phyloP scores from a whole-genome alignment of 2,113 vertebrate genomes.

The Brachypodius melanocephalos region DNA sequence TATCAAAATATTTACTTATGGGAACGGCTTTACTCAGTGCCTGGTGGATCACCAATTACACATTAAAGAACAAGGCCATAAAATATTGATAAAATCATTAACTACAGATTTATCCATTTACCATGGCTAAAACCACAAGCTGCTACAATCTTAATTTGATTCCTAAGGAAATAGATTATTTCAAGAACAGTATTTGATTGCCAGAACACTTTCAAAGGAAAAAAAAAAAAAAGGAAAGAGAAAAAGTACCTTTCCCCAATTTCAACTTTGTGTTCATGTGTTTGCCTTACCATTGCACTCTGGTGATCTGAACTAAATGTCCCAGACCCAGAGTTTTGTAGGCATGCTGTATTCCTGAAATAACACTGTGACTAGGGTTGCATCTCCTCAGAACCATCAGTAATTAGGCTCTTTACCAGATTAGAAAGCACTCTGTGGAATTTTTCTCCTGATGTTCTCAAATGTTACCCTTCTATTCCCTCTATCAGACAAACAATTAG shows the following conservation, averaged over 20 bases:
- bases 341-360: not conserved
- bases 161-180: slow-evolving; percentile 42
- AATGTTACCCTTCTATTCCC: not conserved
- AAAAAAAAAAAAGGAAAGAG: not conserved
- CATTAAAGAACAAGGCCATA: slow-evolving; percentile 36
- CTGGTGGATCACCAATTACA: slow-evolving; percentile 32
- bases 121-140: slow-evolving; percentile 11
- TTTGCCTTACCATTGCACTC: not conserved
- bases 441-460: not conserved
- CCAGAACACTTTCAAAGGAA: not conserved
- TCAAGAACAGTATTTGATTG: slow-evolving; percentile 9
- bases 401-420: not conserved
- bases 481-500: not conserved
- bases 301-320: not conserved
- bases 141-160: slow-evolving; percentile 31
- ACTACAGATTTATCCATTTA: slow-evolving; percentile 45
- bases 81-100: slow-evolving; percentile 69
- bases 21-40: slow-evolving; percentile 1
- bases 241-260: not conserved
- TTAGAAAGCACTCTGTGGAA: not conserved
- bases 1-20: slow-evolving; percentile 52
- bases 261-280: not conserved
- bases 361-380: not conserved
- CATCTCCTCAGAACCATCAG: not conserved
- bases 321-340: not conserved